These are phyloP conservation scores for Orchesellides sinensis DNA, from an alignment of 2,888 invertebrate species.

Conservation along the genomic window DNA sequence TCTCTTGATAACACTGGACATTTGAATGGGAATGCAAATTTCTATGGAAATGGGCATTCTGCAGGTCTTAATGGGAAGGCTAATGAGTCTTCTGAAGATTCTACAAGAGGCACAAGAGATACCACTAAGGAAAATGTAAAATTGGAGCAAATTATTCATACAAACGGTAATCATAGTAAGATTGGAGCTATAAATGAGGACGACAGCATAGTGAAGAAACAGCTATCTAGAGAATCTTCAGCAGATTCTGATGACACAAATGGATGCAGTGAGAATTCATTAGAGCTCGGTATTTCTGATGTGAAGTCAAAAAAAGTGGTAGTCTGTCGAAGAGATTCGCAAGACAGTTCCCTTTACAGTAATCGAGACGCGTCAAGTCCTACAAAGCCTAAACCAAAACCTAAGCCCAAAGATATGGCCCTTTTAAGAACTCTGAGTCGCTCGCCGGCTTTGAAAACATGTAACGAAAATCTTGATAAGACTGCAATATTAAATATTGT, in stretches of 20 bases:
- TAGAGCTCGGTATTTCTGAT: constrained; percentile 41
- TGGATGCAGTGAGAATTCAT: constrained; percentile 40
- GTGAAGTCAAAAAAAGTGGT: constrained; percentile 20
- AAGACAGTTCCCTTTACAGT: constrained; percentile 39
- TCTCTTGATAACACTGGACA: constrained; percentile 9
- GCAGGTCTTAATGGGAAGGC: constrained; percentile 12
- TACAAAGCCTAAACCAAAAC: constrained; percentile 54
- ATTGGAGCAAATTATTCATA: constrained; percentile 36
- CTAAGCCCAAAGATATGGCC: constrained; percentile 57
- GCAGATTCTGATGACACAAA: constrained; percentile 44
- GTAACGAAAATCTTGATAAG: constrained; percentile 55
- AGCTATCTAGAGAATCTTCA: constrained; percentile 49
- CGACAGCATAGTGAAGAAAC: constrained; percentile 28
- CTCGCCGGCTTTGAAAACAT: constrained; percentile 44
- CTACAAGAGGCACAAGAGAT: constrained; percentile 11
- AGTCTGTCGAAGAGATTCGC: constrained; percentile 28
- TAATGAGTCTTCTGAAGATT: neutral
- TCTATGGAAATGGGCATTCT: constrained; percentile 35
- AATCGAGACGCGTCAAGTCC: constrained; percentile 36
- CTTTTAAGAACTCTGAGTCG: constrained; percentile 56
- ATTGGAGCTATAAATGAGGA: neutral
- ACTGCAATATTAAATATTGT: constrained; percentile 57
- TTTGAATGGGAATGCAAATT: constrained; percentile 61
- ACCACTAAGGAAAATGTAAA: constrained; percentile 1
- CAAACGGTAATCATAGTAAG: constrained; percentile 49